Base-by-base conservation (phyloP, 1,140 invertebrate species). In the Drosophila quadrilineata region DNA sequence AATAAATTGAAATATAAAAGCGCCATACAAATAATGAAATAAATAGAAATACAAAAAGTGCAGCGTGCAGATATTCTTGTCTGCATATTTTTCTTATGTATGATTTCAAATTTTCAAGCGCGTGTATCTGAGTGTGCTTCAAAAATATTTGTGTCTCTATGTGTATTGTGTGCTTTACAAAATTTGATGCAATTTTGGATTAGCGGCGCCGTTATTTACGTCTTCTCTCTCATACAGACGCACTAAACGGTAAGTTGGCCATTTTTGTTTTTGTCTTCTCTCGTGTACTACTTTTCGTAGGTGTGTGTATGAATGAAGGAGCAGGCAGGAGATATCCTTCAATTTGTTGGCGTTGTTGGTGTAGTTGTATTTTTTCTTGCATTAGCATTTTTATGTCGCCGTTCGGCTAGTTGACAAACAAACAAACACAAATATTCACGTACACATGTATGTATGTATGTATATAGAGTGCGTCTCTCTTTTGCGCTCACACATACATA, bases 351-450 rank as follows among this genome's bases (percentile, higher is more conserved):
- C 72, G 76, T 82, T 67, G n/a, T n/a, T n/a, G n/a, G n/a, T n/a
- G n/a, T n/a, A n/a, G n/a, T n/a, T n/a, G n/a, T n/a, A n/a, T n/a
- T n/a, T n/a, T n/a, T n/a, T n/a, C 60, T 77, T 84, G 79, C 74
- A 84, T 84, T 84, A 77, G 77, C 77, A 82, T 82, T 82, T 84
- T 82, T 84, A 82, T 82, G 65, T 70, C 36, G 46, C 52, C 35
- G 52, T 65, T 21, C 70, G 65, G 70, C 66, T 59, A 82, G 77
- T 84, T 84, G 77, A 84, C 77, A 84, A 84, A 85, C 79, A 84
- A 77, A 79, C 64, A 48, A 49, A 60, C 60, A 71, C 58, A n/a
- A n/a, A n/a, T n/a, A n/a, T n/a, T n/a, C n/a, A n/a, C n/a, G n/a
- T n/a, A n/a, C n/a, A n/a, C n/a, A n/a, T n/a, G n/a, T n/a, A n/a